Conservation (phyloP, 1,140 invertebrate species). For the Drosophila ananassae region DNA sequence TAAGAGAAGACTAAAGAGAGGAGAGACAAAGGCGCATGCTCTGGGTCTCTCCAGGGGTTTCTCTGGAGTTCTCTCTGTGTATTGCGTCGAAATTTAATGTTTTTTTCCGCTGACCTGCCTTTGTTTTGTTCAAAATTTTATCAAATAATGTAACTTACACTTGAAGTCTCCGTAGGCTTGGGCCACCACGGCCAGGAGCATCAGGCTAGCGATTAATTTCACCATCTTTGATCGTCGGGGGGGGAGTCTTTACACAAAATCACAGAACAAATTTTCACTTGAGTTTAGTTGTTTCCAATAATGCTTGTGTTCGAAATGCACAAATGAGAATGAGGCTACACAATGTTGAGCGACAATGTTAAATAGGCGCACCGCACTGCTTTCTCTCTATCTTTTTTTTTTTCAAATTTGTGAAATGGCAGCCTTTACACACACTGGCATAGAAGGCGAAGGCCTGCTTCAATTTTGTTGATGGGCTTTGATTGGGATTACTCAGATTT, state of each 20-base stretch:
- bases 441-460: constrained; percentile 88
- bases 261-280: constrained; percentile 76
- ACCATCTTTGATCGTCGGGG: constrained; percentile 66
- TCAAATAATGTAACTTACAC: constrained; percentile 58
- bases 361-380: constrained; percentile 62
- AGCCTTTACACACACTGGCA: constrained; percentile 95
- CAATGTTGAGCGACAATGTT: constrained; percentile 56
- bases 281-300: constrained; percentile 18
- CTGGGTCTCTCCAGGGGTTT: constrained; percentile 13
- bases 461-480: constrained; percentile 52
- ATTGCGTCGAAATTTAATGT: constrained; percentile 68
- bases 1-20: constrained; percentile 40
- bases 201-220: constrained; percentile 67
- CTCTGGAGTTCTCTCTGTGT: constrained; percentile 26
- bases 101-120: constrained; percentile 52
- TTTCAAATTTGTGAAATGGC: constrained; percentile 15
- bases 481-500: constrained; percentile 38
- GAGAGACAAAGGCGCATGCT: constrained; percentile 38
- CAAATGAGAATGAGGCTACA: constrained; percentile 78
- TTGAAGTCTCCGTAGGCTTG: constrained; percentile 65
- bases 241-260: constrained; percentile 75
- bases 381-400: constrained; percentile 28
- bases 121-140: constrained; percentile 54
- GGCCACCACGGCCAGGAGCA: constrained; percentile 64
- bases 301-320: constrained; percentile 60